These are phyloP conservation scores for Galemys pyrenaicus DNA, from an alignment of 2,113 vertebrate genomes.

Conservation along the genomic window DNA sequence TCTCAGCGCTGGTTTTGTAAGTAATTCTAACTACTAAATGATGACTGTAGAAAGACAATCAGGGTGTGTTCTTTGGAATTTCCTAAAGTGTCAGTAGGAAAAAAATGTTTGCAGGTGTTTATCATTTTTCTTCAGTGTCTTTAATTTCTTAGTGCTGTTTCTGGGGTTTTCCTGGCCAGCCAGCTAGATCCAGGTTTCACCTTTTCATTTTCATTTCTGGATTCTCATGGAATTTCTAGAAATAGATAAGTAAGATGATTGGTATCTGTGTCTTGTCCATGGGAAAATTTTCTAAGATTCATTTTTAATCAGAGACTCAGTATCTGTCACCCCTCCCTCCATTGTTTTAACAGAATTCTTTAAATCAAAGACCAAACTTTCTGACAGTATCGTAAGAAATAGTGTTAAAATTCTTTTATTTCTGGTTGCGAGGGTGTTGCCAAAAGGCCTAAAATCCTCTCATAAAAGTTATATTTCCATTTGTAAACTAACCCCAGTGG, in stretches of 20 bases:
- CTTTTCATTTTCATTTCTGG: background rate
- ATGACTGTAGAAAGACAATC: background rate
- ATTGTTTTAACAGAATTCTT: background rate
- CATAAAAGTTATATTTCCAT: conserved; percentile 44
- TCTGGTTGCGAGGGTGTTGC: conserved; percentile 42
- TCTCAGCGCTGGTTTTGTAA: background rate
- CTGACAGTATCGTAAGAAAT: background rate
- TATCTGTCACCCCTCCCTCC: background rate
- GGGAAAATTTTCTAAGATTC: background rate
- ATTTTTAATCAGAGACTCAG: conserved; percentile 10
- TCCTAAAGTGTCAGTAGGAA: background rate
- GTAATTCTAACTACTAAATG: background rate
- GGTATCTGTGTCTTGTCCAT: background rate
- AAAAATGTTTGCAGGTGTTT: background rate
- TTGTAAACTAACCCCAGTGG: conserved; percentile 40
- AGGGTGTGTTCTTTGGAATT: background rate
- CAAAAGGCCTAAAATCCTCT: conserved; percentile 40
- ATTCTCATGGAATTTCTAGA: background rate
- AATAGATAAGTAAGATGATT: background rate
- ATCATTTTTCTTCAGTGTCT: background rate
- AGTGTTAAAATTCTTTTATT: conserved; percentile 25
- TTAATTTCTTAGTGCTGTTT: background rate
- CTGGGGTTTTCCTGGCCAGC: background rate
- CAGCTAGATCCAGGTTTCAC: background rate
- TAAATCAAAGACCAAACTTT: background rate